phyloP scores from a whole-genome alignment of 2,113 vertebrate genomes.

The Microtus montanus region DNA sequence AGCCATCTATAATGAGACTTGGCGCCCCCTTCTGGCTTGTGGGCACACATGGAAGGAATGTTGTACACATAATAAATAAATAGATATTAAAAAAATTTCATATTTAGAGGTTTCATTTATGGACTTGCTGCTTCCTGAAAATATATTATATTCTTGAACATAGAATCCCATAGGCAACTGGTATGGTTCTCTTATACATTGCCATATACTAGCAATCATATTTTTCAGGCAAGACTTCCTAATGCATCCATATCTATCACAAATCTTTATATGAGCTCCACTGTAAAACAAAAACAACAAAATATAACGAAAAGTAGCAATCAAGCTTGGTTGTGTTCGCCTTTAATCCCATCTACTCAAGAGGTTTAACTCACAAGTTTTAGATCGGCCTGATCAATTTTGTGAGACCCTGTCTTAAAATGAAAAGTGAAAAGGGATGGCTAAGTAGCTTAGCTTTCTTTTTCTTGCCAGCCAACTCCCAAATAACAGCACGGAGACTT shows the following conservation, averaged over 20 bases:
- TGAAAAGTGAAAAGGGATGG: not conserved
- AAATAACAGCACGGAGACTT: not conserved
- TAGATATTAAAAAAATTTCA: conserved; percentile 10
- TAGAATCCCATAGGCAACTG: not conserved
- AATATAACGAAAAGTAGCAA: not conserved
- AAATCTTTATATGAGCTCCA: not conserved
- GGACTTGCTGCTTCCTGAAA: not conserved
- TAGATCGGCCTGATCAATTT: not conserved
- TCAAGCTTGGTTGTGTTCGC: not conserved
- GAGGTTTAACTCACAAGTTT: not conserved
- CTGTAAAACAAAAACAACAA: not conserved
- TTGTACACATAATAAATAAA: too few species aligned
- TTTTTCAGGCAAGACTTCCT: not conserved
- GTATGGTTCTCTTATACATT: not conserved
- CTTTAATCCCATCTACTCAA: not conserved
- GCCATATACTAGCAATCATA: not conserved
- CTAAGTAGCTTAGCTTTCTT: not conserved
- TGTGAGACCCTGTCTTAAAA: not conserved
- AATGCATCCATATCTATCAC: not conserved
- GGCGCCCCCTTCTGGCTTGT: too few species aligned
- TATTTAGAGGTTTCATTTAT: not conserved
- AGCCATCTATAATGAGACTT: too few species aligned
- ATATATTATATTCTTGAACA: not conserved
- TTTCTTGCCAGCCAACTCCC: not conserved
- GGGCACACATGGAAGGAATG: too few species aligned